Evolutionary conservation across 64 coral and sea anemone species (phyloP).

Genomic region (Cladopsammia gracilis): DNA sequence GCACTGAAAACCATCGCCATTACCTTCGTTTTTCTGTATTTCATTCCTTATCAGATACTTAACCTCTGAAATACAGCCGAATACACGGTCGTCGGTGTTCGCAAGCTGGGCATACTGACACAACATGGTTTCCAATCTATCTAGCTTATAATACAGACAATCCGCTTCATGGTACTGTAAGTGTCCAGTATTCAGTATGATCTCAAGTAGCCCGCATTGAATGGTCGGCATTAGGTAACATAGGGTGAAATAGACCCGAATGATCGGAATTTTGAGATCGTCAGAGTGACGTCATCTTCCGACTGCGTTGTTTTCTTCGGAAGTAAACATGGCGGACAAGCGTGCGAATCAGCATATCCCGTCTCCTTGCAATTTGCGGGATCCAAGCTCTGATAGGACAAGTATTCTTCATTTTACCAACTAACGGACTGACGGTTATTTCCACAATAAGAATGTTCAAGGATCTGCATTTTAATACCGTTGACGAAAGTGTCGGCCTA

Average conservation of each 20-base stretch:
- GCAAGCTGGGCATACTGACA: neutral
- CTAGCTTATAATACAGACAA: conserved; percentile 35
- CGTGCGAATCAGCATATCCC: too few species aligned
- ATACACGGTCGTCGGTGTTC: conserved; percentile 1
- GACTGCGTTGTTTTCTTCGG: too few species aligned
- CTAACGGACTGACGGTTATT: neutral
- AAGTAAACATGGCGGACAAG: too few species aligned
- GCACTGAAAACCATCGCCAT: conserved; percentile 11
- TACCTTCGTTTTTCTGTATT: neutral
- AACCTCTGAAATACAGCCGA: conserved; percentile 35
- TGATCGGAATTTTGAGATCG: neutral
- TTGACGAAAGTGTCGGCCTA: neutral
- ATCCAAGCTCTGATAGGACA: neutral
- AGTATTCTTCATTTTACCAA: too few species aligned
- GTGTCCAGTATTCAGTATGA: conserved; percentile 2
- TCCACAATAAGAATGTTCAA: neutral
- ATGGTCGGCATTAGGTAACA: too few species aligned
- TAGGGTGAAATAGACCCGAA: too few species aligned
- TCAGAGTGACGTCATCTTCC: too few species aligned
- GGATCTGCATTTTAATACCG: neutral
- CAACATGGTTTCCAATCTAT: conserved; percentile 38
- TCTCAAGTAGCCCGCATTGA: conserved; percentile 1
- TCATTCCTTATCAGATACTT: conserved; percentile 26
- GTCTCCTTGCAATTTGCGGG: too few species aligned
- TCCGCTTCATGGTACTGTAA: conserved; percentile 24